Percentiles rank a stretch among this genome's conserved stretches.
These are phyloP conservation scores for Drosophila fungiperda DNA, from an alignment of 2,888 invertebrate genomes.

Conservation along the genomic window DNA sequence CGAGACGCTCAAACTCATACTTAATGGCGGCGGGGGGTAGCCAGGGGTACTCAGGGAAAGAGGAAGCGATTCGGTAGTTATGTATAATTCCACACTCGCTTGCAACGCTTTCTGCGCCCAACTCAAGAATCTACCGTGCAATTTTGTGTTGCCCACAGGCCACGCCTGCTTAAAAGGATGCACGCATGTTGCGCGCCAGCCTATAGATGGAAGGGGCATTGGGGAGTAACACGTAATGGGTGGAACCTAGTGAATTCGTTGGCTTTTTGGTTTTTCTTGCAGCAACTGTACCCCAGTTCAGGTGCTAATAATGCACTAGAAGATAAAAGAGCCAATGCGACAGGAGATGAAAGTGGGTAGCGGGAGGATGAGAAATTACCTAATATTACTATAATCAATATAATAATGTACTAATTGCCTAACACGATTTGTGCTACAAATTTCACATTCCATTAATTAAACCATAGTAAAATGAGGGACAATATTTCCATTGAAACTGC, in stretches of 20 bases:
- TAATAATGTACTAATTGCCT: not conserved
- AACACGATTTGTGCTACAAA: not conserved
- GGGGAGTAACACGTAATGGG: not conserved
- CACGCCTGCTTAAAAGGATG: slow-evolving; percentile 54
- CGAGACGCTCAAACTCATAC: slow-evolving; percentile 6
- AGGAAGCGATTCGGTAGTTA: slow-evolving; percentile 12
- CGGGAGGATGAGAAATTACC: not conserved
- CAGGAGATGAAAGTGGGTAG: not conserved
- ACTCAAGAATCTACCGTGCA: slow-evolving; percentile 59
- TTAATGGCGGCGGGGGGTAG: slow-evolving; percentile 1
- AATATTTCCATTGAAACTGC: not conserved
- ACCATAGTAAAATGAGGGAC: not conserved
- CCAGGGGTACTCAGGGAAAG: slow-evolving; percentile 1
- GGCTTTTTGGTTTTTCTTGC: not conserved
- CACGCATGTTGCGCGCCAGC: slow-evolving; percentile 12
- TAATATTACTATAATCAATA: not conserved
- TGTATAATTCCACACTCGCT: slow-evolving; percentile 50
- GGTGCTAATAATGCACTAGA: not conserved
- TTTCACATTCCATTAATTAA: not conserved
- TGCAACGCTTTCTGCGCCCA: slow-evolving; percentile 55
- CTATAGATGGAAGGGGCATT: not conserved
- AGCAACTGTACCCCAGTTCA: slow-evolving; percentile 1
- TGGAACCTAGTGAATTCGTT: not conserved
- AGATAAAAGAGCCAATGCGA: not conserved
- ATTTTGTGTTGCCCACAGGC: slow-evolving; percentile 57